Base-by-base conservation (phyloP, 2,888 invertebrate genomes). In the Amiota minor region DNA sequence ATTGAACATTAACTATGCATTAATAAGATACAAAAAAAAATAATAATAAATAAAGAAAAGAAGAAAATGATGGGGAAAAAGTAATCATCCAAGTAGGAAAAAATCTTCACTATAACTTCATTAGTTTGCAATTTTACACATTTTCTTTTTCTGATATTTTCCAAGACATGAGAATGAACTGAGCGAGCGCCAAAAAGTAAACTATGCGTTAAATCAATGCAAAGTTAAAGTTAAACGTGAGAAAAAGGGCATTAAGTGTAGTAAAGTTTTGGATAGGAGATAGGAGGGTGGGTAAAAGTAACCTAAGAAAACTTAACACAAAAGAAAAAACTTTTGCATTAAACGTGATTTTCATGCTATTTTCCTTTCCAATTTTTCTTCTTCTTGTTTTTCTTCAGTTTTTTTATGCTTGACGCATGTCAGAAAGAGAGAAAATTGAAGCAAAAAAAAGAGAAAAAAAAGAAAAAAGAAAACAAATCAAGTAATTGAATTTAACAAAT, bases 401-500 rank as follows among this genome's bases (percentile, higher is more conserved):
- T 35, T 35, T 49, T 49, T 67, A 67, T 20, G 18, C 49, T 49
- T 67, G 20, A 49, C 49, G 62, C 11, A 62, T 62, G 35, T n/a
- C 11, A 62, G 35, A 62, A 12, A 16, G 23, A 23, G 23, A 23
- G 23, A 23, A 23, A 23, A 23, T 23, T 23, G 23, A 23, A 23
- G 23, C 23, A 23, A 23, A 3, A 23, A 23, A 3, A 2, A 23
- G 3, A 23, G 1, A 23, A 23, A 23, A 35, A 35, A 6, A 35
- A 35, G 35, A 35, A 35, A 35, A 35, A 4, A 35, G 6, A 35
- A 4, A 35, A 78, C 76, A 80, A 82, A 84, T 82, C 76, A 80
- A 75, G 83, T 82, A 83, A 83, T 83, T 83, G 85, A 84, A 83
- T 83, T 83, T 70, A 82, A 81, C 83, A 84, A 83, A 83, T 83